Conservation (phyloP, 2,113 vertebrate species). For the Chunga burmeisteri region DNA sequence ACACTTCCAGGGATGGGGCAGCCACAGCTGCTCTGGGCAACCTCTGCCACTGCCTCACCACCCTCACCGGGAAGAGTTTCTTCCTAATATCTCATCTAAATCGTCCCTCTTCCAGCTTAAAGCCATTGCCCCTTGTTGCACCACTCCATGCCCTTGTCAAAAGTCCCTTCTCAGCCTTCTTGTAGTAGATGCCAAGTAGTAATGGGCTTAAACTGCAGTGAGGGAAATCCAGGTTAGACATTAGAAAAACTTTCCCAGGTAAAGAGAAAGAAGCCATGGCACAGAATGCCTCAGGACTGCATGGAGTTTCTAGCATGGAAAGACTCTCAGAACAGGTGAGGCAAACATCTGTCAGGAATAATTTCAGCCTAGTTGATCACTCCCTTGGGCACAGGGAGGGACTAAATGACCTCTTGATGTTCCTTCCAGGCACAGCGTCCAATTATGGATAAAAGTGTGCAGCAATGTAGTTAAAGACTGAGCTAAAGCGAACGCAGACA, state of each 20-base stretch:
- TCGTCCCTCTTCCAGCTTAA: no score
- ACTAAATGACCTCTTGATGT: background rate
- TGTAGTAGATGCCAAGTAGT: background rate
- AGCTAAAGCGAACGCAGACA: background rate
- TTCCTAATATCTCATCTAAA: no score
- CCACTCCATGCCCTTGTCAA: no score
- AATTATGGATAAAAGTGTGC: background rate
- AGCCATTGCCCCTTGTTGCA: no score
- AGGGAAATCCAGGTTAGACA: background rate
- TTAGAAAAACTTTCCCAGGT: background rate
- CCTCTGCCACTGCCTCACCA: no score
- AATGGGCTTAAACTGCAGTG: background rate
- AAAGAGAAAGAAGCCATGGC: background rate
- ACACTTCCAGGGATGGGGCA: no score
- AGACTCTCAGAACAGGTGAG: slow-evolving; percentile 27
- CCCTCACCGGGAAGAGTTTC: no score
- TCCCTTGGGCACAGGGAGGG: background rate
- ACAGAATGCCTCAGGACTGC: background rate
- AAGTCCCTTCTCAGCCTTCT: no score
- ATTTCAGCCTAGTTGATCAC: background rate
- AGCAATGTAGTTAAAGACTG: background rate
- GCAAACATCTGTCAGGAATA: background rate
- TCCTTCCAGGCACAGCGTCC: background rate
- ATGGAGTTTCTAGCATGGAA: background rate
- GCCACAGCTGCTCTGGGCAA: no score